Conservation (phyloP, 2,888 invertebrate species). For the Xestia c-nigrum region DNA sequence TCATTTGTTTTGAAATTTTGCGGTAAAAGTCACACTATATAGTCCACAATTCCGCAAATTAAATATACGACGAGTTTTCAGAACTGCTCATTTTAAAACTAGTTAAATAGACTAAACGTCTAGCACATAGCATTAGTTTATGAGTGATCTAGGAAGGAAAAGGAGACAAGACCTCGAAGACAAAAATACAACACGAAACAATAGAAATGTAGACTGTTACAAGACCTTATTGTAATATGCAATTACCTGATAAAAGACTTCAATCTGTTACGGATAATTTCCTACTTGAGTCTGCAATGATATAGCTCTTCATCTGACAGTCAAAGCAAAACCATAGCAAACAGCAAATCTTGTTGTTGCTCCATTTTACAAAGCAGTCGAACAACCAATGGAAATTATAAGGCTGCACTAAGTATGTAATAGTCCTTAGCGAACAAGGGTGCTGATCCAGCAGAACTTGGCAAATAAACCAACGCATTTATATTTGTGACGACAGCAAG, state of each 20-base stretch:
- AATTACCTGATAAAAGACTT: neutral
- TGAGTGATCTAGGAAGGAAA: constrained; percentile 6
- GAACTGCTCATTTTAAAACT: neutral
- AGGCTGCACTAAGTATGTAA: neutral
- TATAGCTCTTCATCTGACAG: neutral
- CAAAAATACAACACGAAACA: constrained; percentile 3
- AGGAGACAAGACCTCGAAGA: neutral
- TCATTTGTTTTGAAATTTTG: neutral
- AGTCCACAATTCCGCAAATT: neutral
- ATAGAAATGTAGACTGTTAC: neutral
- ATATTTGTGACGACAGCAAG: constrained; percentile 21
- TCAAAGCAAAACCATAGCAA: neutral
- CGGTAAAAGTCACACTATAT: neutral
- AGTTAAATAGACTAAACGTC: neutral
- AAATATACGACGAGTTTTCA: no score
- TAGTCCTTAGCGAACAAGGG: neutral
- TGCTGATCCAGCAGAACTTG: constrained; percentile 14
- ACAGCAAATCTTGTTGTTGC: neutral
- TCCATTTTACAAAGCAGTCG: neutral
- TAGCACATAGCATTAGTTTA: neutral
- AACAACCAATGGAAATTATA: neutral
- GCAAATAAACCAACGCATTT: constrained; percentile 15
- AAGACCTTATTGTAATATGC: constrained; percentile 10
- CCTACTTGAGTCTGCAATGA: neutral
- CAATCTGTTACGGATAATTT: neutral